These are phyloP conservation scores for Streptopelia turtur DNA, from an alignment of 2,797 vertebrate species.

Conservation along the genomic window DNA sequence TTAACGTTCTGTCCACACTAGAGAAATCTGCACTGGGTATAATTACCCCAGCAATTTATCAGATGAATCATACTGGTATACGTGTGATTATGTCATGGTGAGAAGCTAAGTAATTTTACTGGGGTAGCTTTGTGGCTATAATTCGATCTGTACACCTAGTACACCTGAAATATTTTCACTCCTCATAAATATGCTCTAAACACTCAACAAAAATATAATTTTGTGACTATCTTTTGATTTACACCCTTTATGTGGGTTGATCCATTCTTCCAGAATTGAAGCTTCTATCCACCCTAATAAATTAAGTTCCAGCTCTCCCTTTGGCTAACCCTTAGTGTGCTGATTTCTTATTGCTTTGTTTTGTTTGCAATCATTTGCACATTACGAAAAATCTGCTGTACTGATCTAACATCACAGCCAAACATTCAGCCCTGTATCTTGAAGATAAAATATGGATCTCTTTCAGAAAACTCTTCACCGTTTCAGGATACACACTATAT, in stretches of 20 bases:
- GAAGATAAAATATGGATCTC: background rate
- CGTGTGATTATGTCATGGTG: background rate
- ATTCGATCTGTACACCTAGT: background rate
- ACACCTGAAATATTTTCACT: background rate
- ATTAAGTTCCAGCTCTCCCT: background rate
- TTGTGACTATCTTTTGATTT: background rate
- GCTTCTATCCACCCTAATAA: background rate
- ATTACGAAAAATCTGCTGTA: background rate
- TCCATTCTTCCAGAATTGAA: background rate
- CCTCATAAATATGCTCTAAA: background rate
- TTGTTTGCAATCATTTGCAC: background rate
- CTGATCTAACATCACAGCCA: background rate
- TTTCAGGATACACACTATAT: background rate
- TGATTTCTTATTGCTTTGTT: background rate
- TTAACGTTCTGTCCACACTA: constrained; percentile 41
- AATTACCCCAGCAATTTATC: constrained; percentile 47
- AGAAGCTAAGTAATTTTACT: constrained; percentile 24
- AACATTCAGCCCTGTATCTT: background rate
- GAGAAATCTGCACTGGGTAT: constrained; percentile 34
- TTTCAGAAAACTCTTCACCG: background rate
- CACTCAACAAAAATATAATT: background rate
- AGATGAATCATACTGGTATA: constrained; percentile 43
- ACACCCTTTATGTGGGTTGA: background rate
- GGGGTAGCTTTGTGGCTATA: background rate
- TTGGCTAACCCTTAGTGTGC: background rate